Evolutionary conservation across 2,113 vertebrate species (phyloP).

Genomic region (Motacilla alba): DNA sequence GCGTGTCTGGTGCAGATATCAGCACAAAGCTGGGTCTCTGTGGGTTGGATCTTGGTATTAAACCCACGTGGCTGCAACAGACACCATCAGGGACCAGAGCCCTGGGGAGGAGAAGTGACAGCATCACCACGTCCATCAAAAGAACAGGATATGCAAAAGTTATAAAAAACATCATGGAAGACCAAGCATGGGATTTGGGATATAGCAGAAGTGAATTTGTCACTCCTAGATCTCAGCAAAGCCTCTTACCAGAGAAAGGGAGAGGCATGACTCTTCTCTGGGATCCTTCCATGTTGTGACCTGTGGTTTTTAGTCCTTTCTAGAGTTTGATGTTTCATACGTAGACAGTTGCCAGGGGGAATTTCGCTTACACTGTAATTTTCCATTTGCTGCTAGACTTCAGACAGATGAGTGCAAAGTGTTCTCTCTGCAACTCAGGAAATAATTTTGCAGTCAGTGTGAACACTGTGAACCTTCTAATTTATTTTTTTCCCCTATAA

Average conservation of each 20-base stretch:
- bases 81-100: neutral
- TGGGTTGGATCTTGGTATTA: neutral
- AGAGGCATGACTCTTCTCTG: neutral
- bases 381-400: conserved; percentile 36
- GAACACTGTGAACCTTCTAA: conserved; percentile 19
- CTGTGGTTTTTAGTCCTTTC: neutral
- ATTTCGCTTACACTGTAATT: conserved; percentile 41
- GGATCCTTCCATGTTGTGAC: neutral
- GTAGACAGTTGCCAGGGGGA: conserved; percentile 34
- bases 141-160: neutral
- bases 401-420: conserved; percentile 47
- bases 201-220: neutral
- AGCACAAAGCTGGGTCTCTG: neutral
- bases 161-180: neutral
- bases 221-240: neutral
- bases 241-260: neutral
- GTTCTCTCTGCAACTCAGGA: conserved; percentile 34
- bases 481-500: conserved; percentile 33
- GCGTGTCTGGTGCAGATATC: neutral
- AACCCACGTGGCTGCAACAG: neutral
- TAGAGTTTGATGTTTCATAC: neutral
- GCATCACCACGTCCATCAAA: rapidly evolving
- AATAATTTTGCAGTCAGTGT: conserved; percentile 51
- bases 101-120: neutral
- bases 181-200: neutral